Conservation (phyloP, 2,888 invertebrate species). For the Oasisia sp. region DNA sequence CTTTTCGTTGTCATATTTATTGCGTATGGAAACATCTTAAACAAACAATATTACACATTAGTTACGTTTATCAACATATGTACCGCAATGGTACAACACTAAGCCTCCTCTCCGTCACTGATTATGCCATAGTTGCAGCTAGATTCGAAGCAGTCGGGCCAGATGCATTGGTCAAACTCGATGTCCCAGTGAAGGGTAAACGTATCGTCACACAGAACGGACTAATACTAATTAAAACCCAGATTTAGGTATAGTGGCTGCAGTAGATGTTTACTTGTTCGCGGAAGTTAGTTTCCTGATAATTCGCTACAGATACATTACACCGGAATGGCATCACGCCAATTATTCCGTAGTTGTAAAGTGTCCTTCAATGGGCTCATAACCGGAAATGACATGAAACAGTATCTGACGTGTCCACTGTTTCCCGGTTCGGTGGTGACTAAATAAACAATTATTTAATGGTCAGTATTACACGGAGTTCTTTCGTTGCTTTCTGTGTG, state of each 20-base stretch:
- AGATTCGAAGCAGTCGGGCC: neutral
- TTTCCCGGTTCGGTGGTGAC: neutral
- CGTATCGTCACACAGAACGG: neutral
- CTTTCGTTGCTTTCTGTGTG: neutral
- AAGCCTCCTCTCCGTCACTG: neutral
- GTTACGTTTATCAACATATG: too few species aligned
- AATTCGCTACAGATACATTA: neutral
- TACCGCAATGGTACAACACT: too few species aligned
- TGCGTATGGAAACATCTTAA: too few species aligned
- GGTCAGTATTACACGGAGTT: neutral
- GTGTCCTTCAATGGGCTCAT: neutral
- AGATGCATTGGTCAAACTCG: neutral
- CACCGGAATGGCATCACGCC: neutral
- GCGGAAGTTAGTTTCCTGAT: neutral
- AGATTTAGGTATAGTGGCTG: neutral
- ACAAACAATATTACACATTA: too few species aligned
- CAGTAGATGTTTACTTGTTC: neutral
- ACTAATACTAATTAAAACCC: neutral
- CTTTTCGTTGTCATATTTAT: too few species aligned
- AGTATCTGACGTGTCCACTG: neutral
- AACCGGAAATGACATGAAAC: neutral
- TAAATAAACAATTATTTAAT: neutral
- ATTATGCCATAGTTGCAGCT: neutral
- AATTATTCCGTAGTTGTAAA: neutral
- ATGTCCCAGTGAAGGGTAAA: neutral